A percentile compares a stretch with the other conserved stretches of the same genome.
Evolutionary conservation across 2,888 invertebrate genomes (phyloP).

Genomic region (Scaptomyza tumidula): DNA sequence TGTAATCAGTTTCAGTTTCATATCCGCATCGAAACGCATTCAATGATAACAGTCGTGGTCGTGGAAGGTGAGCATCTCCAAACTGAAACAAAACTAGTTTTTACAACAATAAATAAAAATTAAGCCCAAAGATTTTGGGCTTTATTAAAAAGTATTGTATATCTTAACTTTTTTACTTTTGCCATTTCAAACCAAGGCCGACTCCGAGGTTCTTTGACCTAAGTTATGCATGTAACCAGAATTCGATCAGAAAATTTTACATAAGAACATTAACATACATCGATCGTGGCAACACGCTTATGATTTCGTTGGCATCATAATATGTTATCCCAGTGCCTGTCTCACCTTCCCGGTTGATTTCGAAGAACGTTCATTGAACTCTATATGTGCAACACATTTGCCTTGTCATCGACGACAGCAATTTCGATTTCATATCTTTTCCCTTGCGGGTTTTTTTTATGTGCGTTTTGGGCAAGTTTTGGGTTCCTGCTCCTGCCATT

Average conservation of each 20-base stretch:
- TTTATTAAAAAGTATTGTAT: conserved; percentile 9
- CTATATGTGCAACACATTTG: conserved; percentile 11
- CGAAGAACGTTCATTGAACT: conserved; percentile 72
- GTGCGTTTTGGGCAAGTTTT: conserved; percentile 12
- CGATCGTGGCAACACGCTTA: conserved; percentile 28
- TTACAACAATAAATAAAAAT: conserved; percentile 35
- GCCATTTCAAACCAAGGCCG: conserved; percentile 19
- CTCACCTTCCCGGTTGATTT: conserved; percentile 8
- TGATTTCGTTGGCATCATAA: conserved; percentile 23
- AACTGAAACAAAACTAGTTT: conserved; percentile 53
- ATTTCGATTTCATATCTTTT: conserved; percentile 28
- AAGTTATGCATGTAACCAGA: not conserved
- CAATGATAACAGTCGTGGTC: conserved; percentile 62
- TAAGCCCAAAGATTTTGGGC: conserved; percentile 19
- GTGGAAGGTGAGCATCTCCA: conserved; percentile 64
- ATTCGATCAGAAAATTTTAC: conserved; percentile 6
- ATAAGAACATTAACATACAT: conserved; percentile 16
- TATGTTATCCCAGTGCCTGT: conserved; percentile 26
- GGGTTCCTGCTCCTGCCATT: conserved; percentile 71
- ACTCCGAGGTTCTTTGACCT: conserved; percentile 9
- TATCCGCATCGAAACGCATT: conserved; percentile 47
- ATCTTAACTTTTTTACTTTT: not conserved
- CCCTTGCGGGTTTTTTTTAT: conserved; percentile 1
- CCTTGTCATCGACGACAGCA: conserved; percentile 29
- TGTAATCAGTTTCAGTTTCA: conserved; percentile 48